phyloP scores from a whole-genome alignment of 53 echinoderm and acorn worm genomes.

The Crossaster papposus region DNA sequence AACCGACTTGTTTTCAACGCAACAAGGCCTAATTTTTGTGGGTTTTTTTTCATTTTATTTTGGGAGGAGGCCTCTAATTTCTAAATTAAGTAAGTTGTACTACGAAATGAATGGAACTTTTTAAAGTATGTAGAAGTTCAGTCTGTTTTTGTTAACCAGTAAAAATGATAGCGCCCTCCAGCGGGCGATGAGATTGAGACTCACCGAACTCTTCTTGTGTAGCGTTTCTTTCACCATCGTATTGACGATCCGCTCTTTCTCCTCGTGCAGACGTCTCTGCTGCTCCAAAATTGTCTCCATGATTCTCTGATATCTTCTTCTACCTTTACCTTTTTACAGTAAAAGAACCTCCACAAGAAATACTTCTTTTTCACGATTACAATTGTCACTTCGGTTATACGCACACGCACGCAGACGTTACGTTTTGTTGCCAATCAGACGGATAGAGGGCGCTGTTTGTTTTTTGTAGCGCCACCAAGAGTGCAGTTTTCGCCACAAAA shows the following conservation, averaged over 20 bases:
- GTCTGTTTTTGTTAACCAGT: no score
- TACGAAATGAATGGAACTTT: no score
- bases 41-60: no score
- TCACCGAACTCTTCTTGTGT: constrained; percentile 87
- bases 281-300: constrained; percentile 97
- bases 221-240: constrained; percentile 91
- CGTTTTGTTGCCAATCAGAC: background rate
- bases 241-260: constrained; percentile 84
- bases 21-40: no score
- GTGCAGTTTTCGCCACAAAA: background rate
- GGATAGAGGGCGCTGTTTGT: constrained; percentile 1
- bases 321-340: background rate
- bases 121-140: no score
- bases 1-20: no score
- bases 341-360: background rate
- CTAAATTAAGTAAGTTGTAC: no score
- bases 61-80: no score
- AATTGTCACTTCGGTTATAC: background rate
- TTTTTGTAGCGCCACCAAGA: constrained; percentile 33
- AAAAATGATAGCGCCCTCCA: background rate
- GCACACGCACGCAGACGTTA: background rate
- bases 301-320: background rate
- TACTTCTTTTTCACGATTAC: background rate
- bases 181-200: constrained; percentile 6
- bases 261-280: constrained; percentile 92